Percentiles rank a stretch among this genome's conserved stretches.
These are phyloP conservation scores for Pelobates fuscus DNA, from an alignment of 2,113 vertebrate species.

Conservation along the genomic window DNA sequence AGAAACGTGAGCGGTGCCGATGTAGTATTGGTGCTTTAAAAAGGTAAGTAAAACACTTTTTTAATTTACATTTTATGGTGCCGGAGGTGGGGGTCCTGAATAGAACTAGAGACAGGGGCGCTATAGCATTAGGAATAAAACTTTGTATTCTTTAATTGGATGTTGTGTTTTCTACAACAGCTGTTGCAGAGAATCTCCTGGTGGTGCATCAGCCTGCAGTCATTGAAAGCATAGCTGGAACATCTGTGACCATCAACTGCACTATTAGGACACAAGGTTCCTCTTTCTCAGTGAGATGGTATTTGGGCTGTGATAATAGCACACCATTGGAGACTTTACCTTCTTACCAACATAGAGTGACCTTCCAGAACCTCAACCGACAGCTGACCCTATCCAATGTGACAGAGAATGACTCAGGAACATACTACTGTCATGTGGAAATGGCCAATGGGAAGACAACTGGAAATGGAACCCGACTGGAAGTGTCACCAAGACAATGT, in stretches of 20 bases:
- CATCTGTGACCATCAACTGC: too few species aligned
- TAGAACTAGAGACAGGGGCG: too few species aligned
- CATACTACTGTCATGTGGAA: slow-evolving; percentile 3
- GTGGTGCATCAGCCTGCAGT: slow-evolving; percentile 7
- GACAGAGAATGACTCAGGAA: slow-evolving; percentile 32
- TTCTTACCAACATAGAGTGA: not conserved
- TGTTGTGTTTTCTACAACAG: too few species aligned
- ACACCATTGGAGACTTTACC: not conserved
- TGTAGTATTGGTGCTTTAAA: too few species aligned
- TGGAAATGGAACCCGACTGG: slow-evolving; percentile 24
- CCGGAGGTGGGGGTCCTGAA: too few species aligned
- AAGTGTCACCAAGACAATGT: not conserved
- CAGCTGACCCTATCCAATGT: too few species aligned
- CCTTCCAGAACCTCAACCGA: not conserved
- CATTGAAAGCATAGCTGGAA: not conserved
- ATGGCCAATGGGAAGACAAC: not conserved
- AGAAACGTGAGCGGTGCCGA: too few species aligned
- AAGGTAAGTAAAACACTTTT: too few species aligned
- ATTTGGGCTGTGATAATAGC: not conserved
- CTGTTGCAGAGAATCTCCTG: too few species aligned
- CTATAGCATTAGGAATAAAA: too few species aligned
- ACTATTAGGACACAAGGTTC: not conserved
- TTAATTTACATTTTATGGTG: too few species aligned
- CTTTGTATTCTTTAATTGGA: too few species aligned
- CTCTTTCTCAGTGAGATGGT: not conserved